Base-by-base conservation (phyloP, 2,888 invertebrate genomes). In the Nineta flava region DNA sequence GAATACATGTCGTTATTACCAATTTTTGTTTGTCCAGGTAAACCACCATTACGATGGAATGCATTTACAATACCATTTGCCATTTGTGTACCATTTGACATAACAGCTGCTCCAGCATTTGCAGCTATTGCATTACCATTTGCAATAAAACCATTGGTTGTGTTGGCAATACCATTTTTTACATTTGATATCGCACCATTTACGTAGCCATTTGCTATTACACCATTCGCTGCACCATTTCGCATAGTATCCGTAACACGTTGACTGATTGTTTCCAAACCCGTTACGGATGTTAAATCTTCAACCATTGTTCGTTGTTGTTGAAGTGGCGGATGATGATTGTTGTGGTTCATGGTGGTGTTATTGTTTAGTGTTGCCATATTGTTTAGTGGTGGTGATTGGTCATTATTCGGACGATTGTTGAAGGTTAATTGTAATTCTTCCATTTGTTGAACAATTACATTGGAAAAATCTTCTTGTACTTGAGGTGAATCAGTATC, bases 401-500 rank as follows among this genome's bases (percentile, higher is more conserved):
- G 13, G 6, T 45, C 15, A 41, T 15, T 46, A 13, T 34, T 53
- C 21, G 32, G 43, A 2, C 56, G 48, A 13, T 54, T 54, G 50
- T 60, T 58, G 21, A 53, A 52, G 31, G 26, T 26, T 5, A 26
- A 7, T 59, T 73, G 70, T 2, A 79, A 69, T 55, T 76, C 75
- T 56, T 79, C 75, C 64, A 86, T 78, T 60, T 85, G 77, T 54
- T 81, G 79, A 15, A 76, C 69, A 21, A 87, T 71, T 0, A 82
- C 76, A 21, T 76, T 72, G 48, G 79, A 76, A 65, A 88, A 88
- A 61, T 87, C 87, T 21, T 77, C 73, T 59, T 86, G 84, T 0
- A 90, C 88, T 7, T 81, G 79, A 0, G 75, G 68, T 7, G 82
- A 77, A 58, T 90, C 88, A 0, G 90, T 87, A 59, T 90, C 90